phyloP scores from a whole-genome alignment of 2,797 vertebrate genomes.

The Miichthys miiuy region DNA sequence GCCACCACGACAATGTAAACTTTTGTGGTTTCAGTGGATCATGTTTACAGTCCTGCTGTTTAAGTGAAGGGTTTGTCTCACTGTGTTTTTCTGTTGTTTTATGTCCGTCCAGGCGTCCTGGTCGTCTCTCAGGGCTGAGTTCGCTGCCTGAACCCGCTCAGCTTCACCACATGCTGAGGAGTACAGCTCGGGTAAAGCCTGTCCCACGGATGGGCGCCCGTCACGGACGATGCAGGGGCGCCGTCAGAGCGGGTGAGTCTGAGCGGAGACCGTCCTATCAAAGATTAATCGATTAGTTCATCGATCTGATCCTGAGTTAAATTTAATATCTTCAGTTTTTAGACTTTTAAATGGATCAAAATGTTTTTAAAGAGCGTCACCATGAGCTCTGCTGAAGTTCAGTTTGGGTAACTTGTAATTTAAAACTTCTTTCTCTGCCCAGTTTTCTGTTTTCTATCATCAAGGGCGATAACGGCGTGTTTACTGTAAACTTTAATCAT shows the following conservation, averaged over 20 bases:
- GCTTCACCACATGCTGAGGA: constrained; percentile 87
- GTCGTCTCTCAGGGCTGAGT: constrained; percentile 82
- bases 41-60: constrained; percentile 37
- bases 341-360: no score
- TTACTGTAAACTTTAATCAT: constrained; percentile 57
- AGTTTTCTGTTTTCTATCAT: neutral
- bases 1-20: constrained; percentile 12
- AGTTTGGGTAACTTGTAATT: no score
- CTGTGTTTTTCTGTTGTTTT: constrained; percentile 14
- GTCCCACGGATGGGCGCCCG: constrained; percentile 80
- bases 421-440: no score
- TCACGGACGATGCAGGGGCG: constrained; percentile 66
- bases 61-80: neutral
- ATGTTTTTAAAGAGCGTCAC: no score
- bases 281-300: no score
- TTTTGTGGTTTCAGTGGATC: constrained; percentile 1
- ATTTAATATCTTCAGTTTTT: no score
- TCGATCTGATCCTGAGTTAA: no score
- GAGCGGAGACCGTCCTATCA: no score
- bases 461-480: neutral
- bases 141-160: constrained; percentile 84
- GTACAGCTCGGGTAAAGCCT: constrained; percentile 75
- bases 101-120: constrained; percentile 78
- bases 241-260: constrained; percentile 78
- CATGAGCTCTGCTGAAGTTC: no score